These are phyloP conservation scores for Epizoanthus illoricatus DNA, from an alignment of 92 coral and sea anemone species.

Conservation along the genomic window DNA sequence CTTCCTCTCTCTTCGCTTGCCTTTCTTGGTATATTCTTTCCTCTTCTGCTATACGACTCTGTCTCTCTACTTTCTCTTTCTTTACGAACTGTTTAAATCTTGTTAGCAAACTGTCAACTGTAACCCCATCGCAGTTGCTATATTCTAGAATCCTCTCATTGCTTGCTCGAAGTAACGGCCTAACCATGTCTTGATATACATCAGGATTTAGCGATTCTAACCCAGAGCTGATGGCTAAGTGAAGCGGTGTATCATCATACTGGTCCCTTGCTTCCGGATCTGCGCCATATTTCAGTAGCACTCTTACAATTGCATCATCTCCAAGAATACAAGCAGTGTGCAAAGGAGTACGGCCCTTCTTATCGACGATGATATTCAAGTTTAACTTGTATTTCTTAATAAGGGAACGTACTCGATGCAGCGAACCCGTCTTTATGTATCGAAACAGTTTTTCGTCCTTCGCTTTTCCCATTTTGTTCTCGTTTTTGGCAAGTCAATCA, in stretches of 20 bases:
- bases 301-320: constrained; percentile 70
- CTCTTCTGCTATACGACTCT: constrained; percentile 46
- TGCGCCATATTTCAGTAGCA: constrained; percentile 76
- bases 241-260: constrained; percentile 79
- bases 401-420: constrained; percentile 76
- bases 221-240: constrained; percentile 78
- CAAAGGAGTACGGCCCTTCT: constrained; percentile 62
- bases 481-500: too few species aligned
- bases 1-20: constrained; percentile 44
- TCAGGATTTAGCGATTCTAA: constrained; percentile 55
- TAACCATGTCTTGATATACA: constrained; percentile 59
- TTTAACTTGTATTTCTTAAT: constrained; percentile 58
- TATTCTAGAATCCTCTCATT: constrained; percentile 48
- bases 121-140: constrained; percentile 60
- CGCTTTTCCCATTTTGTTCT: constrained; percentile 51
- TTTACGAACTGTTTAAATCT: constrained; percentile 53
- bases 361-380: constrained; percentile 62
- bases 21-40: constrained; percentile 38
- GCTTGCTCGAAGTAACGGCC: constrained; percentile 60
- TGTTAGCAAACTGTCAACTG: constrained; percentile 54
- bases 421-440: constrained; percentile 71
- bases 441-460: constrained; percentile 70
- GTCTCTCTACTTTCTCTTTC: constrained; percentile 43
- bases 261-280: constrained; percentile 59
- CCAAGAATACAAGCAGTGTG: constrained; percentile 89